A percentile compares a stretch with the other conserved stretches of the same genome.
phyloP scores from a whole-genome alignment of 1,140 invertebrate genomes.

The Eriosoma lanigerum region DNA sequence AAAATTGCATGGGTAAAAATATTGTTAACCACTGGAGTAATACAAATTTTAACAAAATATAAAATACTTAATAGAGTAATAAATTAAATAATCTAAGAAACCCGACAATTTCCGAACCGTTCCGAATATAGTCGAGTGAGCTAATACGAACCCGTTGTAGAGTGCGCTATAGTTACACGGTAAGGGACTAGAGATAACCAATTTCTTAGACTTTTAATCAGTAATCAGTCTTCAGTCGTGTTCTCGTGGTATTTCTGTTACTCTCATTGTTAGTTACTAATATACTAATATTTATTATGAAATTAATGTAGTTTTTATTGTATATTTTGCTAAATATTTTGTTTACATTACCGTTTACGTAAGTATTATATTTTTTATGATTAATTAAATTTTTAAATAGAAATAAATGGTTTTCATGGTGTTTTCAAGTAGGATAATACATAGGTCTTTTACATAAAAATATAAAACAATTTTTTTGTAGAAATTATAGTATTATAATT shows the following conservation, averaged over 20 bases:
- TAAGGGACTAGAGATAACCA: constrained; percentile 47
- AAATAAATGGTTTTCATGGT: neutral
- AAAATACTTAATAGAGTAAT: neutral
- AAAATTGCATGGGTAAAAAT: too few species aligned
- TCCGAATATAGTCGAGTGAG: neutral
- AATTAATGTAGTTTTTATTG: neutral
- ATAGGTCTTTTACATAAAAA: too few species aligned
- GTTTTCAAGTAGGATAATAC: too few species aligned
- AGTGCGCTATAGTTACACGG: constrained; percentile 29
- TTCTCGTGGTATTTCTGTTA: neutral
- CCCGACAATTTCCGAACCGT: constrained; percentile 5
- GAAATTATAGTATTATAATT: too few species aligned
- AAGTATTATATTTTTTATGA: neutral
- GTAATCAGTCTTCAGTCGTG: constrained; percentile 32
- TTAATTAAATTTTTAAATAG: neutral
- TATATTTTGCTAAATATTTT: neutral
- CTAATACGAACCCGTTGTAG: constrained; percentile 27
- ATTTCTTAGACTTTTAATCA: constrained; percentile 49
- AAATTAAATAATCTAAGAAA: neutral
- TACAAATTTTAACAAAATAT: too few species aligned
- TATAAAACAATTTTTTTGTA: too few species aligned
- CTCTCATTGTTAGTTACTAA: neutral
- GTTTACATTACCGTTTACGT: neutral
- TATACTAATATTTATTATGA: neutral
- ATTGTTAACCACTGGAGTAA: too few species aligned